phyloP scores from a whole-genome alignment of 92 coral and sea anemone genomes.

The Parazoanthus atlanticus region DNA sequence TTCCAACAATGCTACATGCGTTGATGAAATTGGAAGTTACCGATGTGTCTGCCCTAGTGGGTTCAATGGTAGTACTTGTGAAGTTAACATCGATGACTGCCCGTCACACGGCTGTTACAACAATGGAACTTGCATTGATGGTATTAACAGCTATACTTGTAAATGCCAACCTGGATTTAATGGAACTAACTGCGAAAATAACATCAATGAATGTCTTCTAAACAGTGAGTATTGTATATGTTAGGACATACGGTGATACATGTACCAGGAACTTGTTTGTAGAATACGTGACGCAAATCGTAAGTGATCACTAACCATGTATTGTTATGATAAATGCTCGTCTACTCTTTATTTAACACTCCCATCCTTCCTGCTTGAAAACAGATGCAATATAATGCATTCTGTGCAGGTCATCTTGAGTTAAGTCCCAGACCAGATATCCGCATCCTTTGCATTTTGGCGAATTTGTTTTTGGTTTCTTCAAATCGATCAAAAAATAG shows the following conservation, averaged over 20 bases:
- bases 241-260: neutral
- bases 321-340: no score
- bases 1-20: constrained; percentile 62
- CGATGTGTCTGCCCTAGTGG: constrained; percentile 73
- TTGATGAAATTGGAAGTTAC: constrained; percentile 56
- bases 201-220: constrained; percentile 50
- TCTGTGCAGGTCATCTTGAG: no score
- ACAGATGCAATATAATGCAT: no score
- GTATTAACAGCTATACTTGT: constrained; percentile 53
- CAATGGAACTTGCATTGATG: constrained; percentile 75
- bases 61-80: constrained; percentile 77
- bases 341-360: no score
- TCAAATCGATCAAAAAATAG: no score
- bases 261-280: neutral
- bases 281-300: neutral
- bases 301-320: no score
- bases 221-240: constrained; percentile 1
- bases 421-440: no score
- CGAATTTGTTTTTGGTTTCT: no score
- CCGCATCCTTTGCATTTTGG: no score
- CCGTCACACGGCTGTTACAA: constrained; percentile 65
- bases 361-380: no score
- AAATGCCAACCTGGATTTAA: constrained; percentile 48
- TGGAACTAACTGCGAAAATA: constrained; percentile 42
- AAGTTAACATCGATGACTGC: constrained; percentile 80